Evolutionary conservation across 2,797 vertebrate genomes (phyloP).

Genomic region (Xyrichtys novacula): DNA sequence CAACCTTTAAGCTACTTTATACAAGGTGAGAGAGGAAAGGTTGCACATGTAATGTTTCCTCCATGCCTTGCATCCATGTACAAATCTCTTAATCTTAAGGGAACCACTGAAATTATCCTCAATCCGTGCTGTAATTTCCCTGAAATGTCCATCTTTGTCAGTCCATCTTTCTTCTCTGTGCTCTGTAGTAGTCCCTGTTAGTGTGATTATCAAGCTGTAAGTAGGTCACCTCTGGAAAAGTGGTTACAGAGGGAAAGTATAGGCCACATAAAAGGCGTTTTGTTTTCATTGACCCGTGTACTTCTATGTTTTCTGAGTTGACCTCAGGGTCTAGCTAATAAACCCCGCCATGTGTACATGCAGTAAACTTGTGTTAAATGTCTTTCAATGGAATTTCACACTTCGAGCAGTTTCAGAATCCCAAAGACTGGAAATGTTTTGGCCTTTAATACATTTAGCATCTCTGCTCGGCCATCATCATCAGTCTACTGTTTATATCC

Average conservation of each 20-base stretch:
- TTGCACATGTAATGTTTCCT: not conserved
- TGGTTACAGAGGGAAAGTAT: slow-evolving; percentile 29
- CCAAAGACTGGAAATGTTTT: not conserved
- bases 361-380: not conserved
- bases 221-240: slow-evolving; percentile 62
- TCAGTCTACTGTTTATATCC: not conserved
- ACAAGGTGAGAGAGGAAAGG: not conserved
- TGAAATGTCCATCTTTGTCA: not conserved
- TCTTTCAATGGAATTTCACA: slow-evolving; percentile 3
- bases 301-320: slow-evolving; percentile 1
- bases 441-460: not conserved
- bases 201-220: slow-evolving; percentile 29
- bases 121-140: slow-evolving; percentile 4
- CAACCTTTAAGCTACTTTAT: not conserved
- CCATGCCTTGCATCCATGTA: not conserved
- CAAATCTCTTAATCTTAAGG: too few relatives aligned
- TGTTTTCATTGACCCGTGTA: not conserved
- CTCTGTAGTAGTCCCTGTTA: slow-evolving; percentile 2
- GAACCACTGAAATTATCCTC: not conserved
- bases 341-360: not conserved
- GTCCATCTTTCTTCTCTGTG: not conserved
- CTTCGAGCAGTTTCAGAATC: not conserved
- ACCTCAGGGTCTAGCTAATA: not conserved
- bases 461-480: not conserved
- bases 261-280: slow-evolving; percentile 13